Percentiles rank a stretch among this genome's conserved stretches.
Evolutionary conservation across 2,113 vertebrate genomes (phyloP).

Genomic region (Marcusenius ussheri): DNA sequence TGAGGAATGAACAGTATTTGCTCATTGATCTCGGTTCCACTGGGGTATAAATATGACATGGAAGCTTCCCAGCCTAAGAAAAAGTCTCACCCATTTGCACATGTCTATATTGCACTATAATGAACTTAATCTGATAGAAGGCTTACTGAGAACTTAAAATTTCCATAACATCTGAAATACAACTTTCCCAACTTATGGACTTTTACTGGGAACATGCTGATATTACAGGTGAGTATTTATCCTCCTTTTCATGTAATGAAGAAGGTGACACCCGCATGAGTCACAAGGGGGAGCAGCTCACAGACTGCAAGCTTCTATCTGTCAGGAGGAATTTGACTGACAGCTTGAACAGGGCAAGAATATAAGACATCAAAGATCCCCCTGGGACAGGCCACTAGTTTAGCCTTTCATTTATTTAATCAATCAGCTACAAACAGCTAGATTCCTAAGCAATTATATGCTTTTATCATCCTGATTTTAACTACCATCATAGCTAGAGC

Average conservation of each 20-base stretch:
- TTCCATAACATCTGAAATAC: background rate
- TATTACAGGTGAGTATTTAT: background rate
- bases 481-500: background rate
- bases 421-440: background rate
- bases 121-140: background rate
- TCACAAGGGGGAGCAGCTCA: background rate
- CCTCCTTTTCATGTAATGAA: background rate
- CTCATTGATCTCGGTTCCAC: background rate
- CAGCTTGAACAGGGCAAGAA: background rate
- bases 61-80: background rate
- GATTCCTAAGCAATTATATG: background rate
- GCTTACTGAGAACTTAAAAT: background rate
- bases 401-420: constrained; percentile 9
- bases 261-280: background rate
- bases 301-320: background rate
- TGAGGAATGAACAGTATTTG: background rate
- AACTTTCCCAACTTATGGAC: background rate
- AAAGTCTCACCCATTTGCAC: background rate
- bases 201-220: background rate
- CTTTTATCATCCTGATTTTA: background rate
- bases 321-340: background rate
- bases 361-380: background rate
- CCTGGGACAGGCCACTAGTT: background rate
- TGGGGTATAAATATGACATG: background rate
- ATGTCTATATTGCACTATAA: background rate